A percentile compares a stretch with the other conserved stretches of the same genome.
These are phyloP conservation scores for Apamea anceps DNA, from an alignment of 2,888 invertebrate genomes.

Conservation along the genomic window DNA sequence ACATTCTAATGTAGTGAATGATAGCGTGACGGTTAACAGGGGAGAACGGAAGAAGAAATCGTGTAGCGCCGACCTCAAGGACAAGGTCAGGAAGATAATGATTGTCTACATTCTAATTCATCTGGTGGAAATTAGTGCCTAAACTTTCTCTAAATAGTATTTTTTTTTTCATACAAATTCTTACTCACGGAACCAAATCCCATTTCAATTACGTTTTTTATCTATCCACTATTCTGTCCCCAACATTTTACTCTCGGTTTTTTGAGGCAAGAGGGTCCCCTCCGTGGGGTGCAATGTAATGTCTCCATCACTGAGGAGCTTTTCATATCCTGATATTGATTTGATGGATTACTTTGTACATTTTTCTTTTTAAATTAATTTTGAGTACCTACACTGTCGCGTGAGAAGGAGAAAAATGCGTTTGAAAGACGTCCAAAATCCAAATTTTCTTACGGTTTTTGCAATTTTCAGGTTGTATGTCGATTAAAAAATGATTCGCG, in stretches of 20 bases:
- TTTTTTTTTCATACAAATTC: not conserved
- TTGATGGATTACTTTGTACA: conserved; percentile 65
- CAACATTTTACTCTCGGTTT: conserved; percentile 59
- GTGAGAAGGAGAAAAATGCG: not conserved
- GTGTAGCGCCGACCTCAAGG: not conserved
- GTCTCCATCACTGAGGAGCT: conserved; percentile 67
- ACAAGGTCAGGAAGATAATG: not conserved
- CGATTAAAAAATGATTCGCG: not conserved
- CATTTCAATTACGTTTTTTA: conserved; percentile 19
- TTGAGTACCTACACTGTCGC: not conserved
- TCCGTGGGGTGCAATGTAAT: conserved; percentile 70
- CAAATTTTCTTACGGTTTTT: not conserved
- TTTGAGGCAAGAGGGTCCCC: conserved; percentile 62
- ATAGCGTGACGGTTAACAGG: not conserved
- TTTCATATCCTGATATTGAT: conserved; percentile 67
- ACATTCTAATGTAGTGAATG: not conserved
- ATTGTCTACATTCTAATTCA: not conserved
- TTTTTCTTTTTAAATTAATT: conserved; percentile 8
- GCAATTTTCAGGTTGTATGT: not conserved
- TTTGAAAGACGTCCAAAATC: not conserved
- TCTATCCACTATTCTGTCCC: conserved; percentile 35
- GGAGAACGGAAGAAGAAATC: not conserved
- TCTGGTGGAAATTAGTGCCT: not conserved
- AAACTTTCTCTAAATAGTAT: not conserved
- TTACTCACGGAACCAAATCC: conserved; percentile 46